These are phyloP conservation scores for Phoxinus dragarum DNA, from an alignment of 2,797 vertebrate genomes.

Conservation along the genomic window DNA sequence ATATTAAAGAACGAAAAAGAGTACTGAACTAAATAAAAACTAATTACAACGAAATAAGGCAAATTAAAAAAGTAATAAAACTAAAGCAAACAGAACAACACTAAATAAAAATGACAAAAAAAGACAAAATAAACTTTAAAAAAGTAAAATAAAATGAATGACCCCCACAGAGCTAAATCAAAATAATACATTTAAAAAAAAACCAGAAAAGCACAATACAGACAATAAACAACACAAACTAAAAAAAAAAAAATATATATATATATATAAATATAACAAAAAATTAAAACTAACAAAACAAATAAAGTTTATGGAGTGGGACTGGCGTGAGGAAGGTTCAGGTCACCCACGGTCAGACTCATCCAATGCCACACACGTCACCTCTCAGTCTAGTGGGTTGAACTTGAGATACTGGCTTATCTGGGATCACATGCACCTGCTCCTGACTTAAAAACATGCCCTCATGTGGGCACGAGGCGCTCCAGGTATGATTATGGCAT, in stretches of 20 bases:
- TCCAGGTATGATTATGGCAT: not conserved
- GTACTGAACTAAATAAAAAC: not conserved
- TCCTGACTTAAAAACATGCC: slow-evolving; percentile 42
- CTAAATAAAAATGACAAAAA: not conserved
- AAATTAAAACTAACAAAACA: not conserved
- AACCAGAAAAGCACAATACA: not conserved
- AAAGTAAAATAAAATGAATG: not conserved
- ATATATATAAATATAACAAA: not conserved
- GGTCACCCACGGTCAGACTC: not conserved
- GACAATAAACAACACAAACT: not conserved
- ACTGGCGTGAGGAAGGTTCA: not conserved
- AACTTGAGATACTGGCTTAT: slow-evolving; percentile 49
- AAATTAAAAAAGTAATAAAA: not conserved
- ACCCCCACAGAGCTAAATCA: not conserved
- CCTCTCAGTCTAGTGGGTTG: slow-evolving; percentile 41
- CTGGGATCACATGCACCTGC: slow-evolving; percentile 49
- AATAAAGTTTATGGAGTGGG: not conserved
- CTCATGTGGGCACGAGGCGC: slow-evolving; percentile 2
- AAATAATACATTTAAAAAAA: not conserved
- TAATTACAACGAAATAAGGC: not conserved
- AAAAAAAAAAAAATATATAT: not conserved
- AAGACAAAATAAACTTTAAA: not conserved
- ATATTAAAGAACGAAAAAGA: not conserved
- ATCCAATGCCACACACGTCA: slow-evolving; percentile 42
- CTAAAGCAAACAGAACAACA: not conserved